Base-by-base conservation (phyloP, 1,140 invertebrate genomes). In the Phthorimaea operculella region DNA sequence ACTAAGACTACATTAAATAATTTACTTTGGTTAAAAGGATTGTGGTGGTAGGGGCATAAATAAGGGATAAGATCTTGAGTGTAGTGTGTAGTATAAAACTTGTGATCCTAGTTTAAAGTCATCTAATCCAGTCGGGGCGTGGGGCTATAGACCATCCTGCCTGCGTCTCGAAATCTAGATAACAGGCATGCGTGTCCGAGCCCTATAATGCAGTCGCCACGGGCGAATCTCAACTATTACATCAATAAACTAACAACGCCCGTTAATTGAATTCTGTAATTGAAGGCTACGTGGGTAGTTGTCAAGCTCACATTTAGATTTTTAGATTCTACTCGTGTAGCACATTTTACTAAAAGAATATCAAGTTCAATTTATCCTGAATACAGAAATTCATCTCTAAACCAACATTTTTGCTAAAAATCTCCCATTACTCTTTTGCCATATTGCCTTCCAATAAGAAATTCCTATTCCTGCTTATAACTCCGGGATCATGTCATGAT, bases 211-310 rank as follows among this genome's bases (percentile, higher is more conserved):
- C 57, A 61, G 57, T 62, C 57, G 55, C 65, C 53, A 62, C 54
- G 64, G 66, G 60, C 63, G 57, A 64, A 65, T 66, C 57, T 63
- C 59, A 73, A 64, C 61, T 68, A 66, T 72, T 67, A 72, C 59
- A 58, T 73, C 63, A 68, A 74, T 75, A 70, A 68, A 70, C 63
- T 54, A 64, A 66, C 63, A 63, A 51, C 51, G 45, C 54, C 66
- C 54, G 58, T 74, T 76, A 76, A 76, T 71, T 70, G 66, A 63
- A 69, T 67, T 57, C 52, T 58, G 64, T 72, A 68, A 64, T 39
- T 66, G 54, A 66, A 70, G 51, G 56, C 54, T 60, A 66, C 67
- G 60, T 59, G 16, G 44, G 44, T 14, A 15, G 44, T 39, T 39
- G 36, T 39, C 44, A 47, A 47, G 63, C 21, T 28, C 6, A 28